These are phyloP conservation scores for Sialis fuliginosa DNA, from an alignment of 2,888 invertebrate species.

Conservation along the genomic window DNA sequence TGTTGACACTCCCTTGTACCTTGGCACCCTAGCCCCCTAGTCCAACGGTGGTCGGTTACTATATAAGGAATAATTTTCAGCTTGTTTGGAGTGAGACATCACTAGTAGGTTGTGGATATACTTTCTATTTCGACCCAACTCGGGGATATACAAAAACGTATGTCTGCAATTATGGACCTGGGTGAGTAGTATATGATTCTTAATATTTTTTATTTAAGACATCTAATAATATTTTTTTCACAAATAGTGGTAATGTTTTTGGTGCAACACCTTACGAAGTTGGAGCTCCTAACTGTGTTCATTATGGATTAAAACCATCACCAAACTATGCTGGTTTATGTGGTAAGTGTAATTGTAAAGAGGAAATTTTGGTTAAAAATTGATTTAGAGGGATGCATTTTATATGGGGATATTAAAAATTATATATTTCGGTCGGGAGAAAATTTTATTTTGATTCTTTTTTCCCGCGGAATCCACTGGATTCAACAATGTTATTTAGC, in stretches of 20 bases:
- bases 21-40: too few species aligned
- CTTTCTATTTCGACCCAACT: slow-evolving; percentile 56
- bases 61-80: slow-evolving; percentile 27
- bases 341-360: slow-evolving; percentile 38
- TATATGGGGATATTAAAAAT: too few species aligned
- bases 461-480: too few species aligned
- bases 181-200: slow-evolving; percentile 26
- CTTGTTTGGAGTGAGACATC: slow-evolving; percentile 78
- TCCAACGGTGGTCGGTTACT: too few species aligned
- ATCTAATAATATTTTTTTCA: slow-evolving; percentile 7
- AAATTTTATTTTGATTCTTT: too few species aligned
- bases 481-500: too few species aligned
- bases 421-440: too few species aligned
- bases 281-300: slow-evolving; percentile 53
- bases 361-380: too few species aligned
- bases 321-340: slow-evolving; percentile 60
- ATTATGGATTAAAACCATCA: slow-evolving; percentile 51
- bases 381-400: too few species aligned
- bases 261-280: slow-evolving; percentile 59
- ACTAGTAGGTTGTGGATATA: slow-evolving; percentile 72
- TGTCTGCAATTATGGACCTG: slow-evolving; percentile 74
- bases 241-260: slow-evolving; percentile 51
- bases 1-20: too few species aligned
- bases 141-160: slow-evolving; percentile 66
- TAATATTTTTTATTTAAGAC: slow-evolving; percentile 2